Base-by-base conservation (phyloP, 1,140 invertebrate genomes). In the Copidosoma floridanum region DNA sequence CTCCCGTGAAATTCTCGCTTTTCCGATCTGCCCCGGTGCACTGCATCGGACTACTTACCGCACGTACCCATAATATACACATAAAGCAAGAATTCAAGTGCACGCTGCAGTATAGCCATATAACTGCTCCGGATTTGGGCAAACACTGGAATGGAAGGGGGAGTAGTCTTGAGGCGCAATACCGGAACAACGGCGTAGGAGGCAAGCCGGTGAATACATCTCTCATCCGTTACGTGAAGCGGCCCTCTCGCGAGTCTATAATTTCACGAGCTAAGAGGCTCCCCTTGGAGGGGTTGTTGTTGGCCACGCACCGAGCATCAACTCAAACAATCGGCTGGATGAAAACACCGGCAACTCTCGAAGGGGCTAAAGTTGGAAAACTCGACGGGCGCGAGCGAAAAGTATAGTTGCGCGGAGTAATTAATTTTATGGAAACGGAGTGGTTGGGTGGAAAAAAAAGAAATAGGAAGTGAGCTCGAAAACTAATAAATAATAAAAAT, bases 181-280 rank as follows among this genome's bases (percentile, higher is more conserved):
- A 46, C 12, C 38, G 43, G 32, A 41, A 43, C 41, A 35, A 23
- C 14, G 32, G 23, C 35, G 35, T 32, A 50, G 52, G 41, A 46
- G 37, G 53, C 41, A 5, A 11, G 32, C 26, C 50, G 23, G 12
- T 54, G 65, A 67, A 71, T 70, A 64, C 71, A 68, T 70, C 66
- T 10, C 50, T 40, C 10, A 12, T 32, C 27, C 53, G n/a, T n/a
- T n/a, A n/a, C n/a, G 65, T 62, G 67, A 68, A 65, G 40, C 57
- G 32, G 46, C 18, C 43, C 6, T 2, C 63, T 63, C 68, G 68
- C 58, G 64, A 73, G 70, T 71, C 61, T 71, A n/a, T n/a, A 72
- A 71, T 71, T 68, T 65, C 61, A 64, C 44, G 63, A 69, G 64
- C 67, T 54, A n/a, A n/a, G n/a, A n/a, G n/a, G n/a, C n/a, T n/a